phyloP scores from a whole-genome alignment of 2,797 vertebrate genomes.

The Ciconia nigra region DNA sequence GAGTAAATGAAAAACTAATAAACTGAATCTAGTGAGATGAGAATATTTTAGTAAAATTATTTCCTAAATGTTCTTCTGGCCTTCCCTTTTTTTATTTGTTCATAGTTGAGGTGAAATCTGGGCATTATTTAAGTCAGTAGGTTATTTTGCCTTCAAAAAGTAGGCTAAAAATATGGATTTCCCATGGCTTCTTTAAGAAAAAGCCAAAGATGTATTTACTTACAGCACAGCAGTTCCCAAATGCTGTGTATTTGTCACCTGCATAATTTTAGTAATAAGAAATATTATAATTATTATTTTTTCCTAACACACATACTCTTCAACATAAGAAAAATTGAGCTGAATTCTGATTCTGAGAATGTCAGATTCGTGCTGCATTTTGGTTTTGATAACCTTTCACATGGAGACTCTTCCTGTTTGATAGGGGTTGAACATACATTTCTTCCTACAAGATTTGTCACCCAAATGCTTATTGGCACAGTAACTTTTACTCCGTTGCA shows the following conservation, averaged over 20 bases:
- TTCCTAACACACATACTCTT: not conserved
- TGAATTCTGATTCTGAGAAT: not conserved
- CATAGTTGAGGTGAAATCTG: not conserved
- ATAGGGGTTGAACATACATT: not conserved
- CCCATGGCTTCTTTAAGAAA: not conserved
- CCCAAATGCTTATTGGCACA: not conserved
- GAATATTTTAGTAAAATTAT: not conserved
- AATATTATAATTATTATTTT: not conserved
- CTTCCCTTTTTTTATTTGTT: not conserved
- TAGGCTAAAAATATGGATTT: not conserved
- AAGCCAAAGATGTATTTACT: not conserved
- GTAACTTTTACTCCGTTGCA: not conserved
- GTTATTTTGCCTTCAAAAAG: not conserved
- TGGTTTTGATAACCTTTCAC: not conserved
- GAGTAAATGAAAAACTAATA: not conserved
- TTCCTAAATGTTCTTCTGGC: not conserved
- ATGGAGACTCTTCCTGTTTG: not conserved
- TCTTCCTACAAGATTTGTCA: not conserved
- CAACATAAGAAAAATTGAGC: not conserved
- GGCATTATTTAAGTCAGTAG: not conserved
- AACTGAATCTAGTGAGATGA: not conserved
- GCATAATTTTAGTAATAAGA: not conserved
- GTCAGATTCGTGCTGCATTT: not conserved
- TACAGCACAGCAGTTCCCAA: not conserved
- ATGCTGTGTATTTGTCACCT: not conserved